Conservation (phyloP, 2,113 vertebrate genomes). For the Bostrychus sinensis region DNA sequence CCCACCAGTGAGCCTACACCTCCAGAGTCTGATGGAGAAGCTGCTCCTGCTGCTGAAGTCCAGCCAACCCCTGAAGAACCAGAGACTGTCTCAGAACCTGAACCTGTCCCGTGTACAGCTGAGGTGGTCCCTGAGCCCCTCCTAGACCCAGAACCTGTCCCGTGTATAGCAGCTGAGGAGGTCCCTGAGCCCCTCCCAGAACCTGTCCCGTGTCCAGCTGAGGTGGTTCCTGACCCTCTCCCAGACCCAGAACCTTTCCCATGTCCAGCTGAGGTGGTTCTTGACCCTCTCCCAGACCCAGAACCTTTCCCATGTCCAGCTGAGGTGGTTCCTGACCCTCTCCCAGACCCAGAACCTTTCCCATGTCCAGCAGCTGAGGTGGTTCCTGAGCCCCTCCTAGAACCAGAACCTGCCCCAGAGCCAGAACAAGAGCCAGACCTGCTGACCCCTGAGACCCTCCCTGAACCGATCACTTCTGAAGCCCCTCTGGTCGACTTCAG, state of each 20-base stretch:
- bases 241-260: constrained; percentile 26
- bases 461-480: constrained; percentile 44
- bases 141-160: constrained; percentile 24
- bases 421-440: constrained; percentile 20
- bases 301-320: not conserved
- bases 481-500: constrained; percentile 33
- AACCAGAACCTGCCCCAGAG: constrained; percentile 22
- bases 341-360: constrained; percentile 10
- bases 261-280: not conserved
- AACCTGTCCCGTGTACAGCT: constrained; percentile 4
- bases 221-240: too few relatives aligned
- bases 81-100: not conserved
- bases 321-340: too few relatives aligned
- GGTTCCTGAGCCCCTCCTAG: constrained; percentile 11
- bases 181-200: constrained; percentile 40
- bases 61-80: constrained; percentile 1
- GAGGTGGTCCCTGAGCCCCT: constrained; percentile 10
- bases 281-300: not conserved
- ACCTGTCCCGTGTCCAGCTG: not conserved
- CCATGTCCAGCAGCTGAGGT: not conserved
- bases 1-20: not conserved
- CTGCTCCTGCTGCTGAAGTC: constrained; percentile 2
- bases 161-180: constrained; percentile 17
- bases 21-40: constrained; percentile 8
- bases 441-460: constrained; percentile 23